Evolutionary conservation across 2,888 invertebrate species (phyloP), one percentile per base, ranked within the genome.

Genomic region (Papilio demoleus): DNA sequence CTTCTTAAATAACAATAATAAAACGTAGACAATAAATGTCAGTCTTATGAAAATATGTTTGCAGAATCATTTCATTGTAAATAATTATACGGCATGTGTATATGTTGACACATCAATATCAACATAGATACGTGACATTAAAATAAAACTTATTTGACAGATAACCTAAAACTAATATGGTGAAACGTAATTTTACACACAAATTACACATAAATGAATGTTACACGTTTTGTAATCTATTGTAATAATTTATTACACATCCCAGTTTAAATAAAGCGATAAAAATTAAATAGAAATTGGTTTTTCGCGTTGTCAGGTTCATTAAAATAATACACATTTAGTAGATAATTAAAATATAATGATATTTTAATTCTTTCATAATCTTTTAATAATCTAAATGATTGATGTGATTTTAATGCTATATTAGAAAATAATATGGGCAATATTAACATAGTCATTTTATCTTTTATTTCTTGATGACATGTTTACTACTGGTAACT

Each of bases 1-100:
- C 27, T 42, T 42, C 17, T 64, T 36, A 64, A 64, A 64, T 65
- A 42, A 56, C 42, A 63, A 68, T 58, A 56, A 68, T 62, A 62
- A 45, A 58, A 68, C 17, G 19, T n/a, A 50, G 59, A 36, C 24
- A 68, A 62, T 62, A 40, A 67, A 40, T 58, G 56, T 38, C 42
- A 31, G 24, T 31, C 6, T 42, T 40, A 42, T 58, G 42, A 64
- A 62, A 62, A 66, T 22, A 36, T 50, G 47, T 61, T 61, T 67
- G 17, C 40, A 12, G 22, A 50, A 53, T 17, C 59, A 60, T 59
- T 67, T 59, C 59, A 67, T 38, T 60, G 67, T 47, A 53, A 47
- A 53, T 60, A 67, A 61, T 45, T 27, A 53, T 50, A 17, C 62
- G 42, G 31, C 31, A 19, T 45, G 14, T 17, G 17, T 62, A 45